Base-by-base conservation (phyloP, 1,140 invertebrate genomes). In the Telenomus remus region DNA sequence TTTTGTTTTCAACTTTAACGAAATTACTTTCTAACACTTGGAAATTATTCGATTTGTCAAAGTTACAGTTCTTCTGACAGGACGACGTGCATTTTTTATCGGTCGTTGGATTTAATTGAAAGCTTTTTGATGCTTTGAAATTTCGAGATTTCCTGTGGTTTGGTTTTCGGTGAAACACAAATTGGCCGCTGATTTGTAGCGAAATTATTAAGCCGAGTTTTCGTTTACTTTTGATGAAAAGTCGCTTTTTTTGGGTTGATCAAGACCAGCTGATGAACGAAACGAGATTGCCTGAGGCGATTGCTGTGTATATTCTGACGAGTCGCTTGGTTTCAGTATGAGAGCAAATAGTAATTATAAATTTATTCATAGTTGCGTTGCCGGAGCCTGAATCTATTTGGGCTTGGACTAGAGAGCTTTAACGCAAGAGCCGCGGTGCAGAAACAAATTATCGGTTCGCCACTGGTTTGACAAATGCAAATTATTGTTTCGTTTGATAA, bases 321-420 rank as follows among this genome's bases (percentile, higher is more conserved):
- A 61, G 50, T 47, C 43, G 66, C 56, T 49, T 61, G 47, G 37
- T 44, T 13, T 53, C 19, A 9, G 61, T 63, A 71, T 71, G 68
- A 61, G 47, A 57, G 39, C 57, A 33, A 55, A 64, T 60, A 35
- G 49, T 51, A 44, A 73, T 73, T 60, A 65, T 49, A 53, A 59
- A 48, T 73, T 65, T 73, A 37, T 66, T 72, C 49, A 42, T 54
- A 60, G 55, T 59, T 44, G 15, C 47, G 42, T 43, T 59, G 16
- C 48, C 42, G n/a, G 42, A 57, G 47, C 13, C 57, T 63, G 53
- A 14, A 51, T 35, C 35, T 44, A 19, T 53, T 51, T 53, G 37
- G 16, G 35, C 6, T 61, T 71, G 49, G 33, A 54, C 12, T 16
- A 71, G n/a, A n/a, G 5, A 46, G 57, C 66, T 71, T 71, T 51